A percentile compares a stretch with the other conserved stretches of the same genome.
Evolutionary conservation across 2,113 vertebrate genomes (phyloP).

Genomic region (Merops nubicus): DNA sequence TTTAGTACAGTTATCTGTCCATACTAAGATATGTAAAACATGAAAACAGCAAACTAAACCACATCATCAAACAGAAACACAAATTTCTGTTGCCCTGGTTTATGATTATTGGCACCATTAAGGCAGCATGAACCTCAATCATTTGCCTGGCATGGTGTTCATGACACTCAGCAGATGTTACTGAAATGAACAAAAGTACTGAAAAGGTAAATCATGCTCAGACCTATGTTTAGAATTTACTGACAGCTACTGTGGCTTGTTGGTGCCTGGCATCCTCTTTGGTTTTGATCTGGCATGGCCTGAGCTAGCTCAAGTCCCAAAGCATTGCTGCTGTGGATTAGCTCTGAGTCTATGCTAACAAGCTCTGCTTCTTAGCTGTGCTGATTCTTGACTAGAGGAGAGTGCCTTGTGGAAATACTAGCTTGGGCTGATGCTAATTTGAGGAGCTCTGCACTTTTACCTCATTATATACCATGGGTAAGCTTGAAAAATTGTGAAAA

Average conservation of each 20-base stretch:
- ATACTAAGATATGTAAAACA: background rate
- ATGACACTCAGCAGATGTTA: background rate
- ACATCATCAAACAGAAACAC: background rate
- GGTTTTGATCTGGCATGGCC: background rate
- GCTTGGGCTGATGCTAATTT: background rate
- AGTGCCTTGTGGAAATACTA: background rate
- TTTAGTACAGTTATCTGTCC: background rate
- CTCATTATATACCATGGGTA: background rate
- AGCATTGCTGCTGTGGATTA: background rate
- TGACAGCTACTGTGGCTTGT: background rate
- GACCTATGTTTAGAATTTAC: background rate
- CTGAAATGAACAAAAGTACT: background rate
- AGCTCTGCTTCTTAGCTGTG: background rate
- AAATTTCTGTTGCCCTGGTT: background rate
- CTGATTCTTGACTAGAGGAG: background rate
- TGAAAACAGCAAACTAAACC: background rate
- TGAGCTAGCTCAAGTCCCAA: background rate
- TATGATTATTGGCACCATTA: background rate
- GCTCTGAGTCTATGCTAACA: background rate
- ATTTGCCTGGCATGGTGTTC: rapidly evolving
- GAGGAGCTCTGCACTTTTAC: background rate
- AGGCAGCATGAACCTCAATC: rapidly evolving
- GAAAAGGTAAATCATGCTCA: background rate
- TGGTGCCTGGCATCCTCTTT: background rate
- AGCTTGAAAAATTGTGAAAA: background rate